These are phyloP conservation scores for Nesometra sesokonis DNA, from an alignment of 35 echinoderm and acorn worm species.

Conservation along the genomic window DNA sequence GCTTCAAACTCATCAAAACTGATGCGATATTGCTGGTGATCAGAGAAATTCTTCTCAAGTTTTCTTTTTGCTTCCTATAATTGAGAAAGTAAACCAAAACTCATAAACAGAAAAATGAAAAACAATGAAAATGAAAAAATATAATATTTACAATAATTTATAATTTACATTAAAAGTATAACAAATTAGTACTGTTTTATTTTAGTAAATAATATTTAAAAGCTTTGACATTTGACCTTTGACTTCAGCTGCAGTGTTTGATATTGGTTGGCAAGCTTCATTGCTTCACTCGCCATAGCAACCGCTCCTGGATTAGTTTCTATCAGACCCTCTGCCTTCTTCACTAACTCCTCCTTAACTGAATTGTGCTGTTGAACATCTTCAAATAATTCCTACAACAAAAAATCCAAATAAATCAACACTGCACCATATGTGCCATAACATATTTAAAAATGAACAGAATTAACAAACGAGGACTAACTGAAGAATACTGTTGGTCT, in stretches of 20 bases:
- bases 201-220: no score
- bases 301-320: conserved; percentile 36
- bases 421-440: no score
- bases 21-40: neutral
- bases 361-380: conserved; percentile 27
- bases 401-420: neutral
- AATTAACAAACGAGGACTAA: no score
- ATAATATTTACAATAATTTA: neutral
- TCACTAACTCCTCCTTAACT: conserved; percentile 30
- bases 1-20: neutral
- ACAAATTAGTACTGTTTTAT: no score
- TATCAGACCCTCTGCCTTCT: conserved; percentile 25
- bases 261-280: conserved; percentile 40
- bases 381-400: conserved; percentile 17
- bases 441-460: no score
- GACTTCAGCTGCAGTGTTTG: conserved; percentile 51
- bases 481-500: no score
- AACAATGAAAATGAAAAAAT: neutral
- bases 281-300: conserved; percentile 50
- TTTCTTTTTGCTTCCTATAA: neutral
- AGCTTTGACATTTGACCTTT: conserved; percentile 25
- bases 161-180: no score
- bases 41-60: neutral
- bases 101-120: no score
- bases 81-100: no score